A percentile compares a stretch with the other conserved stretches of the same genome.
Evolutionary conservation across 2,113 vertebrate genomes (phyloP).

Genomic region (Tonatia bakeri): DNA sequence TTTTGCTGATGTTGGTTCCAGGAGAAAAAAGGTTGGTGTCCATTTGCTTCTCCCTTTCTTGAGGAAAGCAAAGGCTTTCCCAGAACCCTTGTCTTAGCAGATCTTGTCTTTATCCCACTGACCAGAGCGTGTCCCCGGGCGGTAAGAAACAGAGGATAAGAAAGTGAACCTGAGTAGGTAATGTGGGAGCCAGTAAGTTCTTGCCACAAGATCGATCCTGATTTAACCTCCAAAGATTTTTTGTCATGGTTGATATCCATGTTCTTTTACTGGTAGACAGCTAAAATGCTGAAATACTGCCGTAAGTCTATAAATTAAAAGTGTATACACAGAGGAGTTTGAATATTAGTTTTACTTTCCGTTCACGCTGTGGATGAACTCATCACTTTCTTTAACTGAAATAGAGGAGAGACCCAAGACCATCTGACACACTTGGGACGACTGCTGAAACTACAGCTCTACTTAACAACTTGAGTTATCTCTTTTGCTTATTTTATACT

Average conservation of each 20-base stretch:
- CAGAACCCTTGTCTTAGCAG: neutral
- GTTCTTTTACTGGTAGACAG: neutral
- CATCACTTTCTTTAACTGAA: neutral
- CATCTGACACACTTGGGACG: neutral
- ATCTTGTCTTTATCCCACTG: neutral
- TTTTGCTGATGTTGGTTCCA: neutral
- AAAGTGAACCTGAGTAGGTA: neutral
- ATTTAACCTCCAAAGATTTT: neutral
- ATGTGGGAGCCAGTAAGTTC: neutral
- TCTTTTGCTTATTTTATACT: neutral
- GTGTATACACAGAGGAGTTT: neutral
- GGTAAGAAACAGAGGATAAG: neutral
- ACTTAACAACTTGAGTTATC: neutral
- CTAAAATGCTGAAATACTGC: neutral
- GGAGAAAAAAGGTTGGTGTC: neutral
- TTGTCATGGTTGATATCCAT: neutral
- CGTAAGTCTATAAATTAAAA: neutral
- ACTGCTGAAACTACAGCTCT: neutral
- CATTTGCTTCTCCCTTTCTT: neutral
- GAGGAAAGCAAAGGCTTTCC: neutral
- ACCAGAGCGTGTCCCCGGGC: neutral
- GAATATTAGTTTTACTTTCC: neutral
- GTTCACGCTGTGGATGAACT: neutral
- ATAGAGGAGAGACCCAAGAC: neutral
- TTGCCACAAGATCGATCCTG: neutral